Evolutionary conservation across 2,113 vertebrate genomes (phyloP).

Genomic region (Stigmatopora nigra): DNA sequence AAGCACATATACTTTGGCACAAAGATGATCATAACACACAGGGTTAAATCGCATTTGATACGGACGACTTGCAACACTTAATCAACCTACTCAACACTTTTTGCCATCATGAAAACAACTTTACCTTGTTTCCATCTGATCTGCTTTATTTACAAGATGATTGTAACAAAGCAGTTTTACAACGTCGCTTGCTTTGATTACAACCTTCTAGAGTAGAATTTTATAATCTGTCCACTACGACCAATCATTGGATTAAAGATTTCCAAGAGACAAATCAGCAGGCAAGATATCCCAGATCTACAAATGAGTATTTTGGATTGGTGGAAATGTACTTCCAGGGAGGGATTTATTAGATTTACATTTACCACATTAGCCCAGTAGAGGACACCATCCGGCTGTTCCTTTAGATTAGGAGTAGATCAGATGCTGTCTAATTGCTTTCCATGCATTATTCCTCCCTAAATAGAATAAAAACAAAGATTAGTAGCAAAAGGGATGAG

Average conservation of each 20-base stretch:
- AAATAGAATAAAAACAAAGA: too few species aligned
- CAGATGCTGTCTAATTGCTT: background rate
- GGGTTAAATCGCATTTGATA: slow-evolving; percentile 5
- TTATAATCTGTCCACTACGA: background rate
- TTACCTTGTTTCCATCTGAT: background rate
- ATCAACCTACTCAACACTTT: background rate
- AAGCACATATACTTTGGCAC: background rate
- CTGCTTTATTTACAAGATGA: rapidly evolving
- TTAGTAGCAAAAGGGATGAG: too few species aligned
- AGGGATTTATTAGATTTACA: slow-evolving; percentile 10
- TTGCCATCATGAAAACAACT: background rate
- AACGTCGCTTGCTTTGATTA: background rate
- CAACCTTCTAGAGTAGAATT: background rate
- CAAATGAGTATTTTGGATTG: slow-evolving; percentile 37
- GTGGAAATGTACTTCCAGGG: slow-evolving; percentile 24
- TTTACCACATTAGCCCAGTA: slow-evolving; percentile 4
- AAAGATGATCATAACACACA: background rate
- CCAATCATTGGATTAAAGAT: rapidly evolving
- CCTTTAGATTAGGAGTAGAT: too few species aligned
- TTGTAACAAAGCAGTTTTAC: rapidly evolving
- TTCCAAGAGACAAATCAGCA: slow-evolving; percentile 4
- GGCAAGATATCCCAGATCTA: background rate
- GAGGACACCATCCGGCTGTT: slow-evolving; percentile 11
- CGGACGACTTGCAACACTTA: background rate
- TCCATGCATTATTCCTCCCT: background rate